Percentiles rank a stretch among this genome's conserved stretches.
Evolutionary conservation across 2,797 vertebrate species (phyloP).

Genomic region (Pelochelys cantorii): DNA sequence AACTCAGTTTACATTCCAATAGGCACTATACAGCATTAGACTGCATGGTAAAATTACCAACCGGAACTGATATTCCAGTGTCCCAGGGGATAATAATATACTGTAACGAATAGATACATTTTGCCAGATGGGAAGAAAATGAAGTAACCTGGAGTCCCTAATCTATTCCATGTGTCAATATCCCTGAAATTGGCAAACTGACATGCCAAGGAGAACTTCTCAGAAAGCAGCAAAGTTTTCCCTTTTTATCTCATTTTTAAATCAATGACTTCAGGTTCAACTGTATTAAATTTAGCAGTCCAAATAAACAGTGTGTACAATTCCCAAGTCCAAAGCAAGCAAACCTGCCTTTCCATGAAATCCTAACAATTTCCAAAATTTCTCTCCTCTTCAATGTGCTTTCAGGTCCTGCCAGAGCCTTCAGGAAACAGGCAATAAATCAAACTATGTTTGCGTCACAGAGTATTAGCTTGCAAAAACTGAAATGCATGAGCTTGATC

Average conservation of each 20-base stretch:
- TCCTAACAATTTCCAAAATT: not conserved
- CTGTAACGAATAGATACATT: not conserved
- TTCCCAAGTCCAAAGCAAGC: not conserved
- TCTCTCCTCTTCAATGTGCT: not conserved
- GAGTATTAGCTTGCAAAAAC: slow-evolving; percentile 1
- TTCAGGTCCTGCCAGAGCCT: not conserved
- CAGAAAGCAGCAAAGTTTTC: not conserved
- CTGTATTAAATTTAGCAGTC: not conserved
- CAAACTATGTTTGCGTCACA: slow-evolving; percentile 2
- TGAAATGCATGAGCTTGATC: slow-evolving; percentile 19
- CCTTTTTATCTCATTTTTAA: slow-evolving; percentile 21
- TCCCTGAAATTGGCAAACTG: not conserved
- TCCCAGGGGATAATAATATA: not conserved
- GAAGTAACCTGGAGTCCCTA: slow-evolving; percentile 12
- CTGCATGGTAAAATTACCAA: rapidly evolving
- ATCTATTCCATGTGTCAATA: not conserved
- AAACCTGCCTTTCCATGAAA: not conserved
- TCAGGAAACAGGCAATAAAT: not conserved
- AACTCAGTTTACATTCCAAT: not conserved
- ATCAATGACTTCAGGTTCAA: slow-evolving; percentile 30
- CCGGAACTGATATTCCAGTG: not conserved
- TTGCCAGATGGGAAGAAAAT: not conserved
- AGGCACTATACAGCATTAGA: not conserved
- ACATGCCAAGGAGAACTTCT: not conserved
- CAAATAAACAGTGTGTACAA: not conserved